These are phyloP conservation scores for Diaphora mendica DNA, from an alignment of 2,888 invertebrate species.

Conservation along the genomic window DNA sequence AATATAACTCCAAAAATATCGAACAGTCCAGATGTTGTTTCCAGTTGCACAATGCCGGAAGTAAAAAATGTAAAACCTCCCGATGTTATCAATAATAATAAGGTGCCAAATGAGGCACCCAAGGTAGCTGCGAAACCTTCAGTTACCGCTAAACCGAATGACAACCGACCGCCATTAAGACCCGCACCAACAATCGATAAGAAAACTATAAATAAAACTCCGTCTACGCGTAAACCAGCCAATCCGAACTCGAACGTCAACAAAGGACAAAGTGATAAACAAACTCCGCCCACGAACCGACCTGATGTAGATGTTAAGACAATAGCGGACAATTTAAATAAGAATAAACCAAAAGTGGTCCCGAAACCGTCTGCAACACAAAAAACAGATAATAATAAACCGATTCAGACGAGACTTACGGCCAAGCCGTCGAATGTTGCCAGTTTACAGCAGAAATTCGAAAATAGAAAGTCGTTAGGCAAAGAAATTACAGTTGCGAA, in stretches of 20 bases:
- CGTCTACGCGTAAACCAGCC: conserved; percentile 67
- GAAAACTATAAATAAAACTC: conserved; percentile 68
- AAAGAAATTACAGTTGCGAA: conserved; percentile 75
- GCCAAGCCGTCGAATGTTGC: conserved; percentile 90
- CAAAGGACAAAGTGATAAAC: conserved; percentile 62
- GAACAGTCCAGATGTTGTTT: conserved; percentile 91
- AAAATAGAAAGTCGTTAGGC: conserved; percentile 85
- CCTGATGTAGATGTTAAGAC: conserved; percentile 80
- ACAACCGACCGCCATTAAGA: conserved; percentile 75
- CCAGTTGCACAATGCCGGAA: conserved; percentile 88
- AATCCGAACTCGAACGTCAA: conserved; percentile 65
- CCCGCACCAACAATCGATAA: conserved; percentile 76
- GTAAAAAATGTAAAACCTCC: conserved; percentile 86
- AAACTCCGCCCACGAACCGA: conserved; percentile 65
- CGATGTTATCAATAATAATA: conserved; percentile 87
- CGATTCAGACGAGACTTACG: conserved; percentile 79
- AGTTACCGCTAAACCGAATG: conserved; percentile 74
- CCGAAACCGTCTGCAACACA: conserved; percentile 75
- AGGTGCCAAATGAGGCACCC: conserved; percentile 74
- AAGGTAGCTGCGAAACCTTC: conserved; percentile 81
- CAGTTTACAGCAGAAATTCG: conserved; percentile 92
- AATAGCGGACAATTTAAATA: conserved; percentile 81
- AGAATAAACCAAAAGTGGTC: conserved; percentile 81
- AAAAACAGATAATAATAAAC: conserved; percentile 68
- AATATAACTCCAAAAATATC: conserved; percentile 68